phyloP scores from a whole-genome alignment of 1,140 invertebrate species.

The Diabrotica undecimpunctata region DNA sequence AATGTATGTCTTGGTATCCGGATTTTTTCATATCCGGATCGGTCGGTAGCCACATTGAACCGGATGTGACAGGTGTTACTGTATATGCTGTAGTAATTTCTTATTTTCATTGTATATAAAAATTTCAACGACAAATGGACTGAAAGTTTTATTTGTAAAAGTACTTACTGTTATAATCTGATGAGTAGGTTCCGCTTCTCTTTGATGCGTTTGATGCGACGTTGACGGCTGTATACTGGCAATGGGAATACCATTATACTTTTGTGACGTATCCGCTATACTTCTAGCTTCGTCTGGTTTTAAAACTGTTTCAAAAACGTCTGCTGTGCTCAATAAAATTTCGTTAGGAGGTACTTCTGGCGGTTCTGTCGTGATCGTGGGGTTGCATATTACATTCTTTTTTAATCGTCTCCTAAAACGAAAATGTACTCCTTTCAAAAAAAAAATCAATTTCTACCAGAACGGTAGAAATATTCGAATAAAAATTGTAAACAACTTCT shows the following conservation, averaged over 20 bases:
- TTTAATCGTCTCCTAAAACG: constrained; percentile 59
- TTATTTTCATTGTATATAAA: no score
- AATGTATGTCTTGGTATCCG: no score
- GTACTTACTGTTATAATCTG: constrained; percentile 13
- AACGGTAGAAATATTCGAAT: no score
- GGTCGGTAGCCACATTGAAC: no score
- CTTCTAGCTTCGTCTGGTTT: constrained; percentile 50
- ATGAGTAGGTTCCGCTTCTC: constrained; percentile 13
- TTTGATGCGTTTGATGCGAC: constrained; percentile 11
- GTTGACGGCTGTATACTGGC: constrained; percentile 6
- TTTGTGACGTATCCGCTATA: background rate
- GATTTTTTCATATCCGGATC: no score
- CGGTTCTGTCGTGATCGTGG: constrained; percentile 53
- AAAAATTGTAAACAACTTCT: no score
- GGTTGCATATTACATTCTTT: constrained; percentile 46
- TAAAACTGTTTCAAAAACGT: constrained; percentile 49
- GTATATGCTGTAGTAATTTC: no score
- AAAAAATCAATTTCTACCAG: constrained; percentile 8
- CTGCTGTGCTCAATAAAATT: constrained; percentile 17
- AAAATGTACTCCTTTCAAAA: no score
- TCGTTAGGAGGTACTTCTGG: constrained; percentile 45
- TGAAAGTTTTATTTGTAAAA: no score
- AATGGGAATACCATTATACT: constrained; percentile 8
- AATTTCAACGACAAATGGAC: no score
- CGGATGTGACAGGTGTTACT: no score